A percentile compares a stretch with the other conserved stretches of the same genome.
Conservation (phyloP, 2,797 vertebrate genomes). For the Odontamblyopus lacepedii region DNA sequence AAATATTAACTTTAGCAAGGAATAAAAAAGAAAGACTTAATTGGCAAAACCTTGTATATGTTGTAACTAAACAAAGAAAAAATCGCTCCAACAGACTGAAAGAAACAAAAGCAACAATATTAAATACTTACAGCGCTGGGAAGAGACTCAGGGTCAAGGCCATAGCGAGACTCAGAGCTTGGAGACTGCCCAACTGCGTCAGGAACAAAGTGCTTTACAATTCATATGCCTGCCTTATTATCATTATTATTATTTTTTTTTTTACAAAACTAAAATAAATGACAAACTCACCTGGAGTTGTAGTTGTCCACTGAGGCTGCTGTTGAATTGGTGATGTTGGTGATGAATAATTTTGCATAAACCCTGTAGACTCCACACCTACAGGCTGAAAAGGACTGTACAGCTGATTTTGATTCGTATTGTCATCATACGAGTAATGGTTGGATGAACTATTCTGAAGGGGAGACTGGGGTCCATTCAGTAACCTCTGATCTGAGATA, state of each 20-base stretch:
- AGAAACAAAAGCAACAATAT: background rate
- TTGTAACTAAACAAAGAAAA: too few relatives aligned
- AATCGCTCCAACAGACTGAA: too few relatives aligned
- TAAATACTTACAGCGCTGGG: conserved; percentile 74
- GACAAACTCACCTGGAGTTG: conserved; percentile 43
- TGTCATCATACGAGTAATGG: conserved; percentile 7
- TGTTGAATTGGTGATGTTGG: conserved; percentile 39
- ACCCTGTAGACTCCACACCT: background rate
- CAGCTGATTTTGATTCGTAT: conserved; percentile 16
- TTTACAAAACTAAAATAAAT: background rate
- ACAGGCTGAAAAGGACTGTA: conserved; percentile 19
- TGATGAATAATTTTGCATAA: background rate
- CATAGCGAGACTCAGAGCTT: conserved; percentile 76
- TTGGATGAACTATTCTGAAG: conserved; percentile 23
- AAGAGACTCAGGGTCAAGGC: conserved; percentile 76
- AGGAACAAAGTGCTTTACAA: conserved; percentile 42
- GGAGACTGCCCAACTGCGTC: conserved; percentile 47
- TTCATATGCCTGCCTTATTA: conserved; percentile 39
- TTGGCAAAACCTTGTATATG: too few relatives aligned
- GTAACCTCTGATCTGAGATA: conserved; percentile 16
- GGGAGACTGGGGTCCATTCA: conserved; percentile 39
- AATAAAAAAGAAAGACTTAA: too few relatives aligned
- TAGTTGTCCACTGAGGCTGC: conserved; percentile 51
- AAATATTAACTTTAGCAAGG: too few relatives aligned
- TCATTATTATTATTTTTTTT: background rate